phyloP scores from a whole-genome alignment of 2,888 invertebrate species.

The Venusia cambrica region DNA sequence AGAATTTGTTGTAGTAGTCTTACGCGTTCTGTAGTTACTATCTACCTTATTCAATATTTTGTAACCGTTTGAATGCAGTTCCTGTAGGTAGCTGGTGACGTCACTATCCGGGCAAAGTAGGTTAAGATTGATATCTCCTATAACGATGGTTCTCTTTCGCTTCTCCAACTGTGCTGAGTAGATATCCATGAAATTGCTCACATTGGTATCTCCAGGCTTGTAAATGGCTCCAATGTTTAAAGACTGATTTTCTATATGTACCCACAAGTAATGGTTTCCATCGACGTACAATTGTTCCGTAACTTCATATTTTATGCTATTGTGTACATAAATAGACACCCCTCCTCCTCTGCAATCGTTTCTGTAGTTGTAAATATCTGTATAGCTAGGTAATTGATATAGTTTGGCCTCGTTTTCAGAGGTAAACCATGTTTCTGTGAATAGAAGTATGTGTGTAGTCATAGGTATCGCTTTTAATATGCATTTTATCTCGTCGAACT shows the following conservation, averaged over 20 bases:
- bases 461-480: constrained; percentile 1
- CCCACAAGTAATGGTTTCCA: not conserved
- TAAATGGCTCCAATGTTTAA: constrained; percentile 1
- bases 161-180: constrained; percentile 6
- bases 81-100: not conserved
- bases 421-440: not conserved
- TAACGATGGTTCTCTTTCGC: constrained; percentile 8
- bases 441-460: not conserved
- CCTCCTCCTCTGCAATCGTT: not conserved
- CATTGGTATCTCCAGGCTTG: not conserved
- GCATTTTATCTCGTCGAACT: not conserved
- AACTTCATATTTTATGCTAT: not conserved
- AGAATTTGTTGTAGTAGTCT: constrained; percentile 14
- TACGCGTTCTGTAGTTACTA: constrained; percentile 19
- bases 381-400: not conserved
- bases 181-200: constrained; percentile 1
- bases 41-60: constrained; percentile 19
- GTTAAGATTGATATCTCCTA: constrained; percentile 21
- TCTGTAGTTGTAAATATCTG: not conserved
- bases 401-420: not conserved
- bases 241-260: not conserved
- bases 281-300: not conserved
- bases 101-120: constrained; percentile 1
- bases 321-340: not conserved
- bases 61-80: constrained; percentile 13